Evolutionary conservation across 2,113 vertebrate genomes (phyloP), one percentile per base, ranked within the genome.

Genomic region (Perca schrenkii): DNA sequence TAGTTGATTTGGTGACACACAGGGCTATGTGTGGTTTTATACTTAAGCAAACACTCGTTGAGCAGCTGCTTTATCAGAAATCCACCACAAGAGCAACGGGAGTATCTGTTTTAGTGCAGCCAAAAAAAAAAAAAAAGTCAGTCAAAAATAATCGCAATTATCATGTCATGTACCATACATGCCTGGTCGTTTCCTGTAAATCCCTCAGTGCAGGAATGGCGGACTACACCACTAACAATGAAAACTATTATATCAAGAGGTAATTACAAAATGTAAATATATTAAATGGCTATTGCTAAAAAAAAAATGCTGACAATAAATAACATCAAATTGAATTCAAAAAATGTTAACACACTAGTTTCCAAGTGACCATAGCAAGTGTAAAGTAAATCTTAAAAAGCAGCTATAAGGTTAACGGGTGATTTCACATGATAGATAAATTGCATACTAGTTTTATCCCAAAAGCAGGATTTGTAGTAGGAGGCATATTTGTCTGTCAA

Each of bases 401-500:
- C 21, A 61, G 31, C 28, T 2, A 7, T 56, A 25, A 21, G 7
- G 21, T 31, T 7, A 57, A 49, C 2, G 56, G 70, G 3, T 74
- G 8, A 60, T 58, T 62, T 65, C 3, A 25, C 49, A 40, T 17
- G 12, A 77, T 65, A 10, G 60, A 57, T 69, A 40, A 66, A 71
- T 28, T 21, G 17, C 4, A 16, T 10, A 57, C 31, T 12, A 14
- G 53, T 80, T 67, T 25, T 1, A 17, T 76, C 52, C 52, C 56
- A 21, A 57, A 67, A 54, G n/a, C 31, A 52, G 16, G 4, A 47
- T 66, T 64, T 66, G 11, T 60, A 12, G 10, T 14, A 61, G 56
- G 50, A 80, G 53, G 6, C 0, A 66, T 72, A 52, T 63, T 56
- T 79, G 31, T 75, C n/a, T 54, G 8, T 36, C 67, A 49, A 11